A percentile compares a stretch with the other conserved stretches of the same genome.
phyloP scores from a whole-genome alignment of 1,140 invertebrate genomes.

The Danaus plexippus region DNA sequence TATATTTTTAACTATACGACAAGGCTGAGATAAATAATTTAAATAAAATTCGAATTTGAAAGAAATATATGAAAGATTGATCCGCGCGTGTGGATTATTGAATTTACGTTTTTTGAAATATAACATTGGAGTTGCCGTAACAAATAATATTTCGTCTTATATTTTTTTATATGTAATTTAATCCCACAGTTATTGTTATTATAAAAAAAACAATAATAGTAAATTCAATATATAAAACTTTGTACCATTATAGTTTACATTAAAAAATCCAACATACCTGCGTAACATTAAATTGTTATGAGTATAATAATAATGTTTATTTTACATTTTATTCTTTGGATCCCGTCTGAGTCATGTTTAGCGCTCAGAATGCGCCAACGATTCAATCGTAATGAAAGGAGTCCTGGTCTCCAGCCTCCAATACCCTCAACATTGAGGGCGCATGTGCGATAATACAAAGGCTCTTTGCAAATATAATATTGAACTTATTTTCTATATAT shows the following conservation, averaged over 20 bases:
- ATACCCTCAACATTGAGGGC: conserved; percentile 41
- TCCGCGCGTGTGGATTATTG: too few relatives aligned
- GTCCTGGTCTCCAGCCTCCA: conserved; percentile 43
- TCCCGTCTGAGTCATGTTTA: conserved; percentile 51
- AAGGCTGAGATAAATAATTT: background rate
- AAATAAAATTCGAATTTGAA: background rate
- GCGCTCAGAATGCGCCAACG: conserved; percentile 52
- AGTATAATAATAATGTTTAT: background rate
- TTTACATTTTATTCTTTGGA: conserved; percentile 28
- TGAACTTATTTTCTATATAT: conserved; percentile 47
- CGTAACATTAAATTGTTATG: background rate
- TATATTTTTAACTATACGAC: background rate
- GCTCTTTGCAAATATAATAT: conserved; percentile 35
- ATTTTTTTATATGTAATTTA: too few relatives aligned
- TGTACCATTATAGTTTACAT: background rate
- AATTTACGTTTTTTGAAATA: too few relatives aligned
- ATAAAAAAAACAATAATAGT: conserved; percentile 4
- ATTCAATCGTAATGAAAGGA: conserved; percentile 68
- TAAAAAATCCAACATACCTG: background rate
- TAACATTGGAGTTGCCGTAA: too few relatives aligned
- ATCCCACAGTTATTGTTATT: background rate
- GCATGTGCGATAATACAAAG: conserved; percentile 58
- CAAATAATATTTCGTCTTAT: too few relatives aligned
- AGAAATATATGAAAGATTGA: too few relatives aligned
- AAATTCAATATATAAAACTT: too few relatives aligned